Conservation (phyloP, 2,113 vertebrate genomes). For the Amazona guildingii region DNA sequence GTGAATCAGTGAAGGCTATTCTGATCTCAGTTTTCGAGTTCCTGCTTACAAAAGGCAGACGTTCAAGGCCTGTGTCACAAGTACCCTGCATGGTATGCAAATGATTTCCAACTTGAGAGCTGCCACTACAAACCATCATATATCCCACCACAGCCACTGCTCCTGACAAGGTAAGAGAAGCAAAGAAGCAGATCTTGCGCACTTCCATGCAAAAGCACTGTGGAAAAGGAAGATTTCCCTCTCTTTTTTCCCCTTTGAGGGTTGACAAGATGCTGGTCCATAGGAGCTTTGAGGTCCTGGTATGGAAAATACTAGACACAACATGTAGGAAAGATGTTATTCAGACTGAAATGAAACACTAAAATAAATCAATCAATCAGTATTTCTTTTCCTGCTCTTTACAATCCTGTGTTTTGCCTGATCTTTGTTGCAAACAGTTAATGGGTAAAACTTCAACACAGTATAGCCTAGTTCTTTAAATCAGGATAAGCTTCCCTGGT, state of each 20-base stretch:
- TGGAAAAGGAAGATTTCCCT: background rate
- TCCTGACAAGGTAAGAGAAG: fast-evolving
- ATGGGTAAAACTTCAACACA: background rate
- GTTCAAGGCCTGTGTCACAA: background rate
- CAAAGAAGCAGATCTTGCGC: background rate
- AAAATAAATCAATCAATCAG: too few species aligned
- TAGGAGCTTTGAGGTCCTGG: background rate
- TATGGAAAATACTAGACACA: background rate
- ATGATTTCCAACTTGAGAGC: background rate
- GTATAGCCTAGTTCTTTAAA: background rate
- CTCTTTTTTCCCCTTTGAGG: background rate
- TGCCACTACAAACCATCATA: background rate
- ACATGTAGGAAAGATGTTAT: background rate
- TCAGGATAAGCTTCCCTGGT: background rate
- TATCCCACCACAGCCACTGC: fast-evolving
- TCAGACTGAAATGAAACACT: background rate
- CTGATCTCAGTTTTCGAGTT: background rate
- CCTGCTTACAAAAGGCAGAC: background rate
- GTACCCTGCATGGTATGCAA: background rate
- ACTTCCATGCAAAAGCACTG: background rate
- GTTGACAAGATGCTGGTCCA: background rate
- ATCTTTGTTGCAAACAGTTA: background rate
- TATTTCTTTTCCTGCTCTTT: background rate
- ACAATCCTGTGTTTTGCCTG: background rate
- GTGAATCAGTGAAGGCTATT: background rate